Evolutionary conservation across 2,797 vertebrate species (phyloP).

Genomic region (Gymnodraco acuticeps): DNA sequence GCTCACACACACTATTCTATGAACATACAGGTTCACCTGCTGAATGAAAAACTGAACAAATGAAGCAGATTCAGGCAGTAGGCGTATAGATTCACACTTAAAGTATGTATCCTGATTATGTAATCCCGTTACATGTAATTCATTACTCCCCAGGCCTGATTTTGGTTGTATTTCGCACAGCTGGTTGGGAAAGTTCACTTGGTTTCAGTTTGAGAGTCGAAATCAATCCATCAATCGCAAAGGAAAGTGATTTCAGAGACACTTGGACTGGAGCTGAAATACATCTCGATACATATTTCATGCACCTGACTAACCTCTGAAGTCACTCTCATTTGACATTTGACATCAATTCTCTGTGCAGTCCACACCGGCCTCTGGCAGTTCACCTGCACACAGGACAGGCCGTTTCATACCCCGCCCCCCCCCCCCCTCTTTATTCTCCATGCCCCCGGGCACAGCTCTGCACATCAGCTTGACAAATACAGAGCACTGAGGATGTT

Average conservation of each 20-base stretch:
- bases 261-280: conserved; percentile 51
- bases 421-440: conserved; percentile 47
- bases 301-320: conserved; percentile 60
- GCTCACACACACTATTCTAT: too few species aligned
- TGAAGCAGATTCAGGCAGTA: too few species aligned
- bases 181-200: conserved; percentile 33
- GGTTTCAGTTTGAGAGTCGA: conserved; percentile 58
- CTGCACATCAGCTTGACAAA: conserved; percentile 66
- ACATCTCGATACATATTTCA: conserved; percentile 69
- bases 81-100: too few species aligned
- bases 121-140: too few species aligned
- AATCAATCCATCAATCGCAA: conserved; percentile 70
- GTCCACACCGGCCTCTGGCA: conserved; percentile 59
- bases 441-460: conserved; percentile 60
- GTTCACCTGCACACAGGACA: conserved; percentile 63
- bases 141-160: too few species aligned
- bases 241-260: conserved; percentile 49
- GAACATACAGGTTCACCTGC: too few species aligned
- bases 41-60: too few species aligned
- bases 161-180: conserved; percentile 42
- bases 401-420: conserved; percentile 14
- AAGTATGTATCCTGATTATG: too few species aligned
- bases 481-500: conserved; percentile 35
- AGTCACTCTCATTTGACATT: conserved; percentile 68
- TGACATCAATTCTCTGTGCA: conserved; percentile 64